Evolutionary conservation across 2,888 invertebrate species (phyloP).

Genomic region (Thecocarcelia acutangulata): DNA sequence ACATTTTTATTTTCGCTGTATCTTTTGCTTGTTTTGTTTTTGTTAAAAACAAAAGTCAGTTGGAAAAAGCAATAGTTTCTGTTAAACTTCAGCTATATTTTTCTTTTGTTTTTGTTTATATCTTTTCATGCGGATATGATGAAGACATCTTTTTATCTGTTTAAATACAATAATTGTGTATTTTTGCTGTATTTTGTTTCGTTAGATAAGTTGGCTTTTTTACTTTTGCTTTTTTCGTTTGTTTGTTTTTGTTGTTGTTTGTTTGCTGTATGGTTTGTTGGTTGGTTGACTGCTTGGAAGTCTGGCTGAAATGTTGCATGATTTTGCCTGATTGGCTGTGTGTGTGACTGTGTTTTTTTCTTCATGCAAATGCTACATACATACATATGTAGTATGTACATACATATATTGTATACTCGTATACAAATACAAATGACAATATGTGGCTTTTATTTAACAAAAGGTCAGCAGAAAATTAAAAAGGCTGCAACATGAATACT

Average conservation of each 20-base stretch:
- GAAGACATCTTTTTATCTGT: slow-evolving; percentile 64
- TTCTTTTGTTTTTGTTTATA: slow-evolving; percentile 19
- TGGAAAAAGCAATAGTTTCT: slow-evolving; percentile 48
- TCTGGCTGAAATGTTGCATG: not conserved
- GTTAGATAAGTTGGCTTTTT: slow-evolving; percentile 50
- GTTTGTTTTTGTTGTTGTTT: too few relatives aligned
- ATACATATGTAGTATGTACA: too few relatives aligned
- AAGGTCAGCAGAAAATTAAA: slow-evolving; percentile 66
- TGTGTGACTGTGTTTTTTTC: slow-evolving; percentile 29
- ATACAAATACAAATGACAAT: slow-evolving; percentile 31
- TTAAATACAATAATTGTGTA: not conserved
- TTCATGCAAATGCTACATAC: too few relatives aligned
- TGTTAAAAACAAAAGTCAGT: slow-evolving; percentile 36
- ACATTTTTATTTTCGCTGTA: slow-evolving; percentile 43
- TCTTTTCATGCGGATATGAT: slow-evolving; percentile 65
- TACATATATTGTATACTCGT: too few relatives aligned
- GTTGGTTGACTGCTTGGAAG: slow-evolving; percentile 16
- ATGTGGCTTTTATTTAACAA: slow-evolving; percentile 65
- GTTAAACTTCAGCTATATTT: slow-evolving; percentile 37
- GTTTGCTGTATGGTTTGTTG: not conserved
- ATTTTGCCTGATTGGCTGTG: not conserved
- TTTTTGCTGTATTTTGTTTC: slow-evolving; percentile 45
- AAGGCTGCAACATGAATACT: slow-evolving; percentile 34
- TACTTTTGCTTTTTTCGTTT: slow-evolving; percentile 16
- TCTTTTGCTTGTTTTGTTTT: slow-evolving; percentile 20